Evolutionary conservation across 2,888 invertebrate species (phyloP).

Genomic region (Lycocerus yunnanus): DNA sequence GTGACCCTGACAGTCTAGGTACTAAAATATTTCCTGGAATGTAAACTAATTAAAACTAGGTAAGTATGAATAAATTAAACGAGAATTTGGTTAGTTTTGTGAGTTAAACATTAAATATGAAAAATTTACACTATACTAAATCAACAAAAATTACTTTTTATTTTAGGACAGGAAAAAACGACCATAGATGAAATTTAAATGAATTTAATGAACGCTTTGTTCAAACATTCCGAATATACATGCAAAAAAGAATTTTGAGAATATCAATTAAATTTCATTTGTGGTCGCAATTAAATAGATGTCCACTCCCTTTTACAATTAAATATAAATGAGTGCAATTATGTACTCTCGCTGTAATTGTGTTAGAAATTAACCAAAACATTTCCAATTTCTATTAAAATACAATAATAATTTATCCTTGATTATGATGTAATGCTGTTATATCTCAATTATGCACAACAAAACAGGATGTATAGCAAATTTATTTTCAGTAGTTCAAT

Average conservation of each 20-base stretch:
- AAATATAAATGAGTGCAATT: neutral
- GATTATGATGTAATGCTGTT: slow-evolving; percentile 16
- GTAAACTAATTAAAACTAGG: neutral
- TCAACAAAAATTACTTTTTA: neutral
- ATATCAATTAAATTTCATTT: neutral
- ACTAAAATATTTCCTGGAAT: slow-evolving; percentile 1
- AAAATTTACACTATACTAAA: neutral
- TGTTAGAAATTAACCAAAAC: neutral
- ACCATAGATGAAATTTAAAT: neutral
- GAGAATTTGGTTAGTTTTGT: neutral
- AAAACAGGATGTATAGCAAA: slow-evolving; percentile 20
- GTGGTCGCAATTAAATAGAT: neutral
- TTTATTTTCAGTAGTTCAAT: slow-evolving; percentile 15
- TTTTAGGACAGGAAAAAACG: neutral
- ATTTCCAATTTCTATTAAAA: neutral
- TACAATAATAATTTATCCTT: slow-evolving; percentile 10
- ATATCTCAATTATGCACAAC: slow-evolving; percentile 7
- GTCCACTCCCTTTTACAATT: neutral
- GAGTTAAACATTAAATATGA: neutral
- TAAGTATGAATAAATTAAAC: neutral
- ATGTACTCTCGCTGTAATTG: neutral
- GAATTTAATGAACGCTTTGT: neutral
- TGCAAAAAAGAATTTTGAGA: neutral
- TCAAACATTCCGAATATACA: neutral
- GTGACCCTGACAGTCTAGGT: neutral